A percentile compares a stretch with the other conserved stretches of the same genome.
Conservation (phyloP, 2,113 vertebrate genomes). For the Leucosticte australis region DNA sequence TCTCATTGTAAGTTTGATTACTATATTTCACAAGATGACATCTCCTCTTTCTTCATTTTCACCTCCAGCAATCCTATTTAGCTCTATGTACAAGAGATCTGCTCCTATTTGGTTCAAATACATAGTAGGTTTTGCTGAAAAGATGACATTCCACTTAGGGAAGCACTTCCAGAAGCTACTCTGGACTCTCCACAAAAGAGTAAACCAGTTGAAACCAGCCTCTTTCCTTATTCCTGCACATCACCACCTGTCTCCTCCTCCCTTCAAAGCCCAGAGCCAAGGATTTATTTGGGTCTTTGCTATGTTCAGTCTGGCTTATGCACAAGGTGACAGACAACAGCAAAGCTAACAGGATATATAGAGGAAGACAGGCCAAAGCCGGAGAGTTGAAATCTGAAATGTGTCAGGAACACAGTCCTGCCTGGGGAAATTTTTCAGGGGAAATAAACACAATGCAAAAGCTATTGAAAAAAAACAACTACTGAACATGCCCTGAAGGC, state of each 20-base stretch:
- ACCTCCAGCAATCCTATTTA: not conserved
- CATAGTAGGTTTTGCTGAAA: not conserved
- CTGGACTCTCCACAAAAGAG: not conserved
- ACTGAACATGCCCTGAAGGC: not conserved
- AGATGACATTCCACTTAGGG: not conserved
- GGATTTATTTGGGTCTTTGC: not conserved
- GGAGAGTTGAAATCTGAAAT: not conserved
- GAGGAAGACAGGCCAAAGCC: not conserved
- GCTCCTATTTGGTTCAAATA: not conserved
- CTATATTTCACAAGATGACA: not conserved
- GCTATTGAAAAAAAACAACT: not conserved
- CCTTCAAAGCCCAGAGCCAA: not conserved
- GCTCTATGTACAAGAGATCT: not conserved
- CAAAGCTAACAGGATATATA: not conserved
- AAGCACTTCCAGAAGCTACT: not conserved
- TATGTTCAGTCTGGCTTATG: not conserved
- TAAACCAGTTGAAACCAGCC: not conserved
- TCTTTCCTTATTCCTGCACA: not conserved
- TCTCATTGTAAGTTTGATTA: not conserved
- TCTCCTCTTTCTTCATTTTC: not conserved
- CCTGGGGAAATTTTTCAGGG: not conserved
- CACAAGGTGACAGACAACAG: not conserved
- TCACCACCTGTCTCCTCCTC: not conserved
- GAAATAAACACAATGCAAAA: slow-evolving; percentile 20
- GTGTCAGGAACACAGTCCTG: not conserved